Evolutionary conservation across 1,140 invertebrate genomes (phyloP), one percentile per base, ranked within the genome.

Genomic region (Palaemon carinicauda): DNA sequence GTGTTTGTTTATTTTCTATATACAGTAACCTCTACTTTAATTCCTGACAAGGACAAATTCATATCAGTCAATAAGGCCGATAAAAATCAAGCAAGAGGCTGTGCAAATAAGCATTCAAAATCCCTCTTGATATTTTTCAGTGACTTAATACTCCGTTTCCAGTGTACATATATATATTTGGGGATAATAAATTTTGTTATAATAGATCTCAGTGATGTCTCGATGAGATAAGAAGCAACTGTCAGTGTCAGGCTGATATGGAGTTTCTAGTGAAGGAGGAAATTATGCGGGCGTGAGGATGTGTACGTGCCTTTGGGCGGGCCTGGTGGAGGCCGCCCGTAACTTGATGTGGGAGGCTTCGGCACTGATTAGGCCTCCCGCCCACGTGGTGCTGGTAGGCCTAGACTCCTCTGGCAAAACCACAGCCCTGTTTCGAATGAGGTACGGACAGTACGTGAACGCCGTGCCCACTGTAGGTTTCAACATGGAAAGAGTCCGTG

Each of bases 401-500:
- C 93, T 99, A 84, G 98, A 99, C 92, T 97, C 96, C 71, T 97
- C 98, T 73, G 98, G 98, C 24, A 99, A 99, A 93, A 99, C 98
- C 1, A 99, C 98, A 1, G 96, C 97, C 56, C 94, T 99, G 24
- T 99, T 99, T 92, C 94, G 98, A 90, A 94, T 99, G 31, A 99
- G 99, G 92, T 98, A 99, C 91, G 96, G 98, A 92, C 97, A 99
- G 92, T 99, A 98, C 92, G 94, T 98, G 79, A 98, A 98, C 92
- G 98, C 98, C 19, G 97, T 98, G 82, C 97, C 98, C 21, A 99
- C 98, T 1, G 98, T 99, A 88, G 98, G 98, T 79, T 99, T 99
- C 92, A 99, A 99, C 92, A 99, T 97, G 92, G 98, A 99, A 92
- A 97, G 98, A 93, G 96, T 99, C 81, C 95, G 93, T 89, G 92